Evolutionary conservation across 1,140 invertebrate genomes (phyloP).

Genomic region (Drosophila mojavensis): DNA sequence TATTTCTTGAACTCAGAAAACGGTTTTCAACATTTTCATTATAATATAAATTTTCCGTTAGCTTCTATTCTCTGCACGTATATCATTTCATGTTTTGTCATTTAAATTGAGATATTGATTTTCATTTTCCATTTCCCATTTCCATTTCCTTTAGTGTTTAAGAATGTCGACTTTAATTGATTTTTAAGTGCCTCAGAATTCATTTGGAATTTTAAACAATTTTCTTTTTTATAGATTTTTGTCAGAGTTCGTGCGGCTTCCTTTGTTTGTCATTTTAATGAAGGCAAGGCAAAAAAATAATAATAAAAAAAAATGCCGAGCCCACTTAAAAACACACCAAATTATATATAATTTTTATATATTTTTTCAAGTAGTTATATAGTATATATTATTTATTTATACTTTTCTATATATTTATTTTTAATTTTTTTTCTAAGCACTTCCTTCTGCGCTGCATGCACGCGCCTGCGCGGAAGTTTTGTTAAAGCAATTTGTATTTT

Average conservation of each 20-base stretch:
- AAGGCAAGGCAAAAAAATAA: too few species aligned
- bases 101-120: slow-evolving; percentile 28
- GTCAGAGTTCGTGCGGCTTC: slow-evolving; percentile 22
- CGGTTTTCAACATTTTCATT: too few species aligned
- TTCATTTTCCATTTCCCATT: slow-evolving; percentile 33
- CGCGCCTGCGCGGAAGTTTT: slow-evolving; percentile 67
- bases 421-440: slow-evolving; percentile 43
- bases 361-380: background rate
- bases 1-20: too few species aligned
- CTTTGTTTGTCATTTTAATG: slow-evolving; percentile 16
- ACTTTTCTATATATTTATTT: background rate
- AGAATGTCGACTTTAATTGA: slow-evolving; percentile 6
- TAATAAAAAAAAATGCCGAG: background rate
- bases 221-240: slow-evolving; percentile 17
- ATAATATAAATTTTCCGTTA: background rate
- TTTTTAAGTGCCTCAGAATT: slow-evolving; percentile 18
- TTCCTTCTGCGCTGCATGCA: slow-evolving; percentile 51
- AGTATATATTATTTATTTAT: background rate
- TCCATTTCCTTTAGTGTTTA: slow-evolving; percentile 19
- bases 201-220: background rate
- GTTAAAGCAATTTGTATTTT: slow-evolving; percentile 14
- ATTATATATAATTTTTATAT: background rate
- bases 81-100: slow-evolving; percentile 4
- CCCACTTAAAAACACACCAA: background rate
- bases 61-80: background rate